Percentiles rank a stretch among this genome's conserved stretches.
These are phyloP conservation scores for Ophraella communa DNA, from an alignment of 2,888 invertebrate genomes.

Conservation along the genomic window DNA sequence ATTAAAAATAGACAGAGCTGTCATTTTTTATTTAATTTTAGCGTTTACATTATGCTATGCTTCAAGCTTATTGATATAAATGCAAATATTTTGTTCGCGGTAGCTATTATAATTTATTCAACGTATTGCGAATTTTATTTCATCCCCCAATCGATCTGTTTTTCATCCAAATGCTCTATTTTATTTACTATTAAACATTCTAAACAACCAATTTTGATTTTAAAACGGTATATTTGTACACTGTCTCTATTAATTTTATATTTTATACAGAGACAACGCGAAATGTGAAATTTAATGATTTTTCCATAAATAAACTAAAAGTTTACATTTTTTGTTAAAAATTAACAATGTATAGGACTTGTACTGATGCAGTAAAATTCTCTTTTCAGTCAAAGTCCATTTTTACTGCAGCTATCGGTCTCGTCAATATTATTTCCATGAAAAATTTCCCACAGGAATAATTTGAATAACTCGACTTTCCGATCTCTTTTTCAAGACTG, in stretches of 20 bases:
- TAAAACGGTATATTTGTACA: too few species aligned
- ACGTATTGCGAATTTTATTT: neutral
- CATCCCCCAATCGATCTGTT: too few species aligned
- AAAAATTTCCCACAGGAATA: slow-evolving; percentile 22
- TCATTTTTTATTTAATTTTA: neutral
- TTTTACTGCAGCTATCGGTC: neutral
- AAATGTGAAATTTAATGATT: too few species aligned
- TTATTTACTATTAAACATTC: too few species aligned
- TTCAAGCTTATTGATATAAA: neutral
- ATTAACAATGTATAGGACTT: too few species aligned
- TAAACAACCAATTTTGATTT: too few species aligned
- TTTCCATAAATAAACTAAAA: too few species aligned
- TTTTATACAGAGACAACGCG: too few species aligned
- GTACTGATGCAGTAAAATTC: neutral
- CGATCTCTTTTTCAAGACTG: slow-evolving; percentile 4
- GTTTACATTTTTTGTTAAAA: too few species aligned
- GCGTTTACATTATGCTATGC: neutral
- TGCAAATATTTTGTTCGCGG: neutral
- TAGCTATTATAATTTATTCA: neutral
- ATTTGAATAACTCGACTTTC: slow-evolving; percentile 27
- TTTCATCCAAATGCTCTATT: too few species aligned
- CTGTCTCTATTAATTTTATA: too few species aligned
- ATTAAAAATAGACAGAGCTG: neutral
- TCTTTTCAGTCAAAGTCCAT: neutral
- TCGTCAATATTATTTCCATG: slow-evolving; percentile 15